These are phyloP conservation scores for Drosophila seclusa DNA, from an alignment of 2,888 invertebrate species.

Conservation along the genomic window DNA sequence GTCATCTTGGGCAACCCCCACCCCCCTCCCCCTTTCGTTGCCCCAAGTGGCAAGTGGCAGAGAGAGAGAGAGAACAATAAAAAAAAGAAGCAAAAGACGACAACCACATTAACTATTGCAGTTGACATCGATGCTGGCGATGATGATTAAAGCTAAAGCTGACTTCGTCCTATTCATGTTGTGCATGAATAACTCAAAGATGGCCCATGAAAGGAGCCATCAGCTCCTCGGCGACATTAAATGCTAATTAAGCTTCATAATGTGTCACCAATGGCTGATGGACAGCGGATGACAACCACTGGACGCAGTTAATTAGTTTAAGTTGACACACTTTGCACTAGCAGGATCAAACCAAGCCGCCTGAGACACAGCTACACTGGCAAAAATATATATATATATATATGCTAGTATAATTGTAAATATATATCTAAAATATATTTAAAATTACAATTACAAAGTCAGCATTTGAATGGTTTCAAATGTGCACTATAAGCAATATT, in stretches of 20 bases:
- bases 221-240: conserved; percentile 41
- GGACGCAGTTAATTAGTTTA: conserved; percentile 2
- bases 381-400: not conserved
- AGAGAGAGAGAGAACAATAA: not conserved
- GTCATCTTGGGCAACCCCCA: not conserved
- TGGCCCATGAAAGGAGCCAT: not conserved
- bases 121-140: conserved; percentile 4
- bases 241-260: conserved; percentile 75
- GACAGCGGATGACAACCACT: not conserved
- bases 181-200: conserved; percentile 3
- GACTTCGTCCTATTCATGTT: conserved; percentile 17
- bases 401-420: not conserved
- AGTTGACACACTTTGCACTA: not conserved
- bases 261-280: conserved; percentile 31
- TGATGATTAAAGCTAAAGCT: conserved; percentile 8
- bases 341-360: not conserved
- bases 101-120: conserved; percentile 1
- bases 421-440: not conserved
- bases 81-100: not conserved
- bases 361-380: not conserved
- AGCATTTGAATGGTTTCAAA: not conserved
- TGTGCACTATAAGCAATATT: not conserved
- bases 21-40: not conserved
- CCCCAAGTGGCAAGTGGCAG: not conserved
- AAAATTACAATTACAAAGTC: not conserved